A percentile compares a stretch with the other conserved stretches of the same genome.
phyloP scores from a whole-genome alignment of 2,113 vertebrate species.

The Tragelaphus strepsiceros region DNA sequence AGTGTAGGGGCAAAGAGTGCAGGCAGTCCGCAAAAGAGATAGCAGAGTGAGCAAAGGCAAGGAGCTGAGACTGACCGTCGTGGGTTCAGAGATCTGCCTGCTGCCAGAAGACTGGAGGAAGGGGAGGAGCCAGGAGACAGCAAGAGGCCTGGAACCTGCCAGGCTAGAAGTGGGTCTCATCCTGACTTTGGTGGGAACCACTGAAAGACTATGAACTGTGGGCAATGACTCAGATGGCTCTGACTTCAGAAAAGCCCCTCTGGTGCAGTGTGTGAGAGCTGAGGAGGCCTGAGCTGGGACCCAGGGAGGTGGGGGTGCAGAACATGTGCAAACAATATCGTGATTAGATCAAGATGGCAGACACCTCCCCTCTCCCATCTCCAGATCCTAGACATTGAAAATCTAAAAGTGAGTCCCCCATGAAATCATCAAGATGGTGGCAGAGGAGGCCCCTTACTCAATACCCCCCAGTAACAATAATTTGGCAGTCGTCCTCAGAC shows the following conservation, averaged over 20 bases:
- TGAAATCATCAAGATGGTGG: not conserved
- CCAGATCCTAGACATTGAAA: not conserved
- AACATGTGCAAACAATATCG: not conserved
- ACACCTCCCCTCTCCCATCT: not conserved
- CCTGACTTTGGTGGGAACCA: not conserved
- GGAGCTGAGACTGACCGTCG: not conserved
- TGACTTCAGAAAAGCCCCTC: not conserved
- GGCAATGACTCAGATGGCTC: not conserved
- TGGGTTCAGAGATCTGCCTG: not conserved
- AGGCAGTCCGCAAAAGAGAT: not conserved
- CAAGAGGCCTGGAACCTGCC: not conserved
- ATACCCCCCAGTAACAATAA: not conserved
- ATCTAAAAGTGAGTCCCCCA: not conserved
- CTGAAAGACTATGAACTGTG: not conserved
- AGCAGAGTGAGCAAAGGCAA: not conserved
- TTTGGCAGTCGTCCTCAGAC: not conserved
- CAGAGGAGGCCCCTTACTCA: not conserved
- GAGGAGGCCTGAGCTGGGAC: not conserved
- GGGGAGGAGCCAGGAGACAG: not conserved
- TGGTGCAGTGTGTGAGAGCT: not conserved
- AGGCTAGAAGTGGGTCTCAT: not conserved
- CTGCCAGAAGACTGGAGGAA: not conserved
- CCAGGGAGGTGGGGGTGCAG: not conserved
- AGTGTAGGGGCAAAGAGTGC: accelerated
- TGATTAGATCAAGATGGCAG: not conserved